Percentiles rank a stretch among this genome's conserved stretches.
phyloP scores from a whole-genome alignment of 2,888 invertebrate genomes.

The Magallana nippona region DNA sequence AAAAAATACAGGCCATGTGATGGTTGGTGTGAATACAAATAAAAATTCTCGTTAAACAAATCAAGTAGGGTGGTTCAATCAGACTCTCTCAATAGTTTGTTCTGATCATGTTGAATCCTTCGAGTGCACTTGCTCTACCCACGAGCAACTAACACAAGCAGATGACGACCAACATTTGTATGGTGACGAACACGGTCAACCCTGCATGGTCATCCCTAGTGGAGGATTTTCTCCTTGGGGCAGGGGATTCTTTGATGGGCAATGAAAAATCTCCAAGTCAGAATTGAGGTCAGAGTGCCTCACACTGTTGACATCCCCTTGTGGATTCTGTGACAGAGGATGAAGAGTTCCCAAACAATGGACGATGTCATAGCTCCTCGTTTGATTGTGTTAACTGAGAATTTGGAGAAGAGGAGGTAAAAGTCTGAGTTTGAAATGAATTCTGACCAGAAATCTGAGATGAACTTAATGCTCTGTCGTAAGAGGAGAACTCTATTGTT shows the following conservation, averaged over 20 bases:
- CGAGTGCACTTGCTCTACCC: neutral
- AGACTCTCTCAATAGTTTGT: neutral
- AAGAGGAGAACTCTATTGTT: conserved; percentile 69
- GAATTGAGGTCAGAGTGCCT: too few relatives aligned
- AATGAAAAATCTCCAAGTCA: too few relatives aligned
- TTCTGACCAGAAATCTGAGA: conserved; percentile 59
- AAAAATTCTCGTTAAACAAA: conserved; percentile 31
- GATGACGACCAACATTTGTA: neutral
- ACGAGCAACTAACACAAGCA: neutral
- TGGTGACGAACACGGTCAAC: neutral
- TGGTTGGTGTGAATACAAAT: conserved; percentile 13
- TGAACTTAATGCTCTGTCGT: conserved; percentile 60
- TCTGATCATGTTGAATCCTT: too few relatives aligned
- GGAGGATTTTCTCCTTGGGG: too few relatives aligned
- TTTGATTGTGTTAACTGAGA: conserved; percentile 22
- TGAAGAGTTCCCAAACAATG: neutral
- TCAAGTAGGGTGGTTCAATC: conserved; percentile 12
- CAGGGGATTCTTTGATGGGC: too few relatives aligned
- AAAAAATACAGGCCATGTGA: conserved; percentile 12
- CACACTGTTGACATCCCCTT: neutral
- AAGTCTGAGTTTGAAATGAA: conserved; percentile 24
- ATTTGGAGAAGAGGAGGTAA: conserved; percentile 13
- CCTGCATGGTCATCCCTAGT: neutral
- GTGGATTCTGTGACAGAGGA: neutral
- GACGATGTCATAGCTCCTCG: conserved; percentile 16